phyloP scores from a whole-genome alignment of 2,797 vertebrate genomes.

The Leuciscus waleckii region DNA sequence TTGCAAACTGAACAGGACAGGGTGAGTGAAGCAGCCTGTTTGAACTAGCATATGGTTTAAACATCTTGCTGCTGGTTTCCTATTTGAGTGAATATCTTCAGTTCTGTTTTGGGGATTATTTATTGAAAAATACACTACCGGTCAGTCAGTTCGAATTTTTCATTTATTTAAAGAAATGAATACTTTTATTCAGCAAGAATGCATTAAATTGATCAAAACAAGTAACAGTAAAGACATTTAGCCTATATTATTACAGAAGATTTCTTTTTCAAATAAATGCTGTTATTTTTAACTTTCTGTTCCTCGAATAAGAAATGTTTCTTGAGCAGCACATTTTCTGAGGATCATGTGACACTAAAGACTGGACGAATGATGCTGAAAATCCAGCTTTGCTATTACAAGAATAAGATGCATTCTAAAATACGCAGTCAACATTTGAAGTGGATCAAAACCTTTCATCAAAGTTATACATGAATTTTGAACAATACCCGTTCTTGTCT shows the following conservation, averaged over 20 bases:
- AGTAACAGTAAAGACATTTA: too few relatives aligned
- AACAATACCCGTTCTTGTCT: too few relatives aligned
- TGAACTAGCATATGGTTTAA: slow-evolving; percentile 27
- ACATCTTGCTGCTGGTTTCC: slow-evolving; percentile 7
- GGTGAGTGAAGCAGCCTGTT: slow-evolving; percentile 35
- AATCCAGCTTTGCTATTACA: background rate
- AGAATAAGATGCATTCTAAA: background rate
- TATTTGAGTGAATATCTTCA: slow-evolving; percentile 9
- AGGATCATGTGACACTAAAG: background rate
- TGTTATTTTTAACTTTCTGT: background rate
- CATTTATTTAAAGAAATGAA: background rate
- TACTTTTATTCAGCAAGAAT: background rate
- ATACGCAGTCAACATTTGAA: too few relatives aligned
- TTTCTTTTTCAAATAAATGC: background rate
- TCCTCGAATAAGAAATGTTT: background rate
- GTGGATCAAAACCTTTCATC: too few relatives aligned
- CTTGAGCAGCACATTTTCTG: background rate
- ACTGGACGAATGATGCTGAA: background rate
- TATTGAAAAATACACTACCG: background rate
- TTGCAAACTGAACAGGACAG: slow-evolving; percentile 32
- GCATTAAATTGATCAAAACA: background rate
- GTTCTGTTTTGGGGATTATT: background rate
- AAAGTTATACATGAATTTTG: too few relatives aligned
- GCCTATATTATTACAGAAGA: background rate
- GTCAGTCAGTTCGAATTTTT: background rate